Evolutionary conservation across 2,797 vertebrate species (phyloP).

Genomic region (Lithobates sylvaticus): DNA sequence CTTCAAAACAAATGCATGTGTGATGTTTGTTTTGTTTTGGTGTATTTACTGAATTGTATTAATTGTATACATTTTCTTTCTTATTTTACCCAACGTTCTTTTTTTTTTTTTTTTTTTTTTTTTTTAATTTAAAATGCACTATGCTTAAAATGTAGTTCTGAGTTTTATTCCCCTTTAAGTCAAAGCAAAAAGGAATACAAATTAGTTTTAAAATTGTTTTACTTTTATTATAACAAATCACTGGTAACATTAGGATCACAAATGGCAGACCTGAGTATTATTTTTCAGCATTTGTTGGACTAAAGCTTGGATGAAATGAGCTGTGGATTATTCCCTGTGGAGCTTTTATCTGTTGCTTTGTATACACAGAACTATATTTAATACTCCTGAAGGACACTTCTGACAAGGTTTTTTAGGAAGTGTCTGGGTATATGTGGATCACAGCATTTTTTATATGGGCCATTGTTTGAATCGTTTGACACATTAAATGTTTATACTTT

Average conservation of each 20-base stretch:
- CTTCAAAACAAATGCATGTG: no score
- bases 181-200: background rate
- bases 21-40: no score
- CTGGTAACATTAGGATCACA: conserved; percentile 18
- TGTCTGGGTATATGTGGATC: conserved; percentile 35
- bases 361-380: conserved; percentile 56
- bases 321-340: conserved; percentile 45
- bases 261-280: conserved; percentile 38
- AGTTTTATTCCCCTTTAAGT: background rate
- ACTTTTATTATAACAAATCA: conserved; percentile 26
- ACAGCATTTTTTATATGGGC: conserved; percentile 7
- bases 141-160: background rate
- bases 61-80: no score
- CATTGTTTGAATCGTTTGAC: no score
- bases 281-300: conserved; percentile 34
- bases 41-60: no score
- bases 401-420: conserved; percentile 44
- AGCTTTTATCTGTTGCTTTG: conserved; percentile 55
- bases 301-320: conserved; percentile 37
- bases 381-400: conserved; percentile 36
- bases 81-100: no score
- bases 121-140: background rate
- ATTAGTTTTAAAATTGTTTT: conserved; percentile 5
- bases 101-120: no score
- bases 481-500: no score